Evolutionary conservation across 2,888 invertebrate species (phyloP).

Genomic region (Tetragonisca angustula): DNA sequence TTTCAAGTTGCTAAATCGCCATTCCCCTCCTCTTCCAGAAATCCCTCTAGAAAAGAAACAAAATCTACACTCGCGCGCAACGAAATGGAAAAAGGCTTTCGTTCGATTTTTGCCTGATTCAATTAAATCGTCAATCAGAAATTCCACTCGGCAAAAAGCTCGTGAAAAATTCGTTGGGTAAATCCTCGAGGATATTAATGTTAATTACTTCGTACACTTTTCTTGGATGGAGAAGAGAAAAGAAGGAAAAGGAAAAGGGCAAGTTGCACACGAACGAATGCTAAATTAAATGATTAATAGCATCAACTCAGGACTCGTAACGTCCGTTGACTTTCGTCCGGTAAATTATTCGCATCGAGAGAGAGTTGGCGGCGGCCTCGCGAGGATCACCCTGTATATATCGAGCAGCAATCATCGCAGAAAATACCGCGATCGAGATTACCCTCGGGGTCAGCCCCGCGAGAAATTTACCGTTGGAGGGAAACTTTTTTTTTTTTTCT

Average conservation of each 20-base stretch:
- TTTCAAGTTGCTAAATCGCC: not conserved
- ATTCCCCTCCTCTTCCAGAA: not conserved
- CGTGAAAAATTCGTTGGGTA: not conserved
- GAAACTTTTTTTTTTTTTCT: slow-evolving; percentile 40
- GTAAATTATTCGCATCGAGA: not conserved
- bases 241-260: not conserved
- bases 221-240: not conserved
- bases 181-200: not conserved
- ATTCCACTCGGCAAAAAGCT: not conserved
- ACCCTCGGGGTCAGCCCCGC: slow-evolving; percentile 54
- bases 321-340: not conserved
- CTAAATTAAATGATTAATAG: not conserved
- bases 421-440: slow-evolving; percentile 46
- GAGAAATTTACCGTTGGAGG: slow-evolving; percentile 59
- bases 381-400: slow-evolving; percentile 13
- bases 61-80: not conserved
- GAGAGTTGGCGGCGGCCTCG: not conserved
- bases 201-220: not conserved
- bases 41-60: not conserved
- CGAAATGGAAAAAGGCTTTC: not conserved
- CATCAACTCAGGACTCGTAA: slow-evolving; percentile 1
- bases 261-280: not conserved
- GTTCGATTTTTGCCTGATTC: not conserved
- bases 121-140: not conserved
- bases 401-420: slow-evolving; percentile 54